phyloP scores from a whole-genome alignment of 2,888 invertebrate species.

The Bellardia bayeri region DNA sequence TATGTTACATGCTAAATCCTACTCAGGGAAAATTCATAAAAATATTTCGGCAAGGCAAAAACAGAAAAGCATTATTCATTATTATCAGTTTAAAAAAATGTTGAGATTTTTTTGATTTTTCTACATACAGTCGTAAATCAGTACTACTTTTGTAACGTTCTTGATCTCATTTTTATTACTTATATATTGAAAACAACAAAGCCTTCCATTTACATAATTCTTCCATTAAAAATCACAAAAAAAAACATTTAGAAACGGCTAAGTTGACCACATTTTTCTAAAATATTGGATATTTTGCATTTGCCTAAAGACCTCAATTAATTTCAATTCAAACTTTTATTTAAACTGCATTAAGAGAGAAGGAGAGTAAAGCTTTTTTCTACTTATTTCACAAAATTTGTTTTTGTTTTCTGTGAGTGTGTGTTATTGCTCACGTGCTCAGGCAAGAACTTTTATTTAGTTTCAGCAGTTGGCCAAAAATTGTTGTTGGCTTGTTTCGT shows the following conservation, averaged over 20 bases:
- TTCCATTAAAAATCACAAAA: too few species aligned
- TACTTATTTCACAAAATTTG: background rate
- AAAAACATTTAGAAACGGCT: background rate
- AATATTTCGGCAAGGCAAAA: too few species aligned
- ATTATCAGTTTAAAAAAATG: too few species aligned
- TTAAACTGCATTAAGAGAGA: background rate
- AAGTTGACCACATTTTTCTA: background rate
- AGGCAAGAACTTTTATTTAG: constrained; percentile 13
- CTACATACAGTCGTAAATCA: too few species aligned
- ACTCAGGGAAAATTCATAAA: too few species aligned
- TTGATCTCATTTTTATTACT: too few species aligned
- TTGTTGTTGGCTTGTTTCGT: background rate
- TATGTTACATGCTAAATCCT: too few species aligned
- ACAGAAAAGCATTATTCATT: too few species aligned
- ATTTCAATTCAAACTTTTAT: background rate
- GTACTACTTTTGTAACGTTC: too few species aligned
- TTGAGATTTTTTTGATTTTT: too few species aligned
- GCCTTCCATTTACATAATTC: too few species aligned
- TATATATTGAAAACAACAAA: too few species aligned
- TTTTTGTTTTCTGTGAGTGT: background rate
- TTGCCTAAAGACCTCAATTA: background rate
- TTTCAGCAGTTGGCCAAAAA: background rate
- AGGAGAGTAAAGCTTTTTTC: constrained; percentile 39
- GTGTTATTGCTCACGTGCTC: constrained; percentile 67
- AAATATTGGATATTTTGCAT: background rate